Evolutionary conservation across 2,113 vertebrate genomes (phyloP).

Genomic region (Nannospalax galili): DNA sequence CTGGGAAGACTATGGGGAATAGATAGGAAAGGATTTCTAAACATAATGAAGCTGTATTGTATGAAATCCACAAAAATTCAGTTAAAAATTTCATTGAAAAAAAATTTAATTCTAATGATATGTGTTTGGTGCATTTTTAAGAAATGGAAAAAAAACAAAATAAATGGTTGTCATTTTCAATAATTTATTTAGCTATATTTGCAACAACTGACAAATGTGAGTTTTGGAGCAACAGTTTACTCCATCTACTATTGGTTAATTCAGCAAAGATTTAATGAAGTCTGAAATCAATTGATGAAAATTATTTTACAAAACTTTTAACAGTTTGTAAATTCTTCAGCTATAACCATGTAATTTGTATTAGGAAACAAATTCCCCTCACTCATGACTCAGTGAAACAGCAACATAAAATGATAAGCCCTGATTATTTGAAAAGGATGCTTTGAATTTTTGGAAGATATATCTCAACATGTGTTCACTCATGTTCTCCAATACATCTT

Average conservation of each 20-base stretch:
- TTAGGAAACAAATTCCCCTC: neutral
- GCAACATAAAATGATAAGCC: neutral
- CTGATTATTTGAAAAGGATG: neutral
- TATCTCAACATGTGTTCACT: neutral
- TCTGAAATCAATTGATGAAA: neutral
- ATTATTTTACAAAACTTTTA: neutral
- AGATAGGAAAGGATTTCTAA: too few species aligned
- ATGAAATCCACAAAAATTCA: too few species aligned
- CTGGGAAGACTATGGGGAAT: too few species aligned
- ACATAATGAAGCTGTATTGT: too few species aligned
- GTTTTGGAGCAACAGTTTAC: neutral
- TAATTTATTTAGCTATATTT: neutral
- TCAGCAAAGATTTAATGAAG: neutral
- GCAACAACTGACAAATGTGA: neutral
- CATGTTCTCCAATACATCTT: neutral
- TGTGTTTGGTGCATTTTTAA: neutral
- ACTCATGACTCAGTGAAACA: neutral
- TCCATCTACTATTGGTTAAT: neutral
- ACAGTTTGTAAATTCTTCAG: slow-evolving; percentile 58
- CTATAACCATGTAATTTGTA: slow-evolving; percentile 1
- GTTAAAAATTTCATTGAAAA: too few species aligned
- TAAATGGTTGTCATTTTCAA: neutral
- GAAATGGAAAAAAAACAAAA: neutral
- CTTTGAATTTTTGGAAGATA: neutral
- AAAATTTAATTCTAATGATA: neutral